Evolutionary conservation across 2,113 vertebrate species (phyloP).

Genomic region (Channa maculata): DNA sequence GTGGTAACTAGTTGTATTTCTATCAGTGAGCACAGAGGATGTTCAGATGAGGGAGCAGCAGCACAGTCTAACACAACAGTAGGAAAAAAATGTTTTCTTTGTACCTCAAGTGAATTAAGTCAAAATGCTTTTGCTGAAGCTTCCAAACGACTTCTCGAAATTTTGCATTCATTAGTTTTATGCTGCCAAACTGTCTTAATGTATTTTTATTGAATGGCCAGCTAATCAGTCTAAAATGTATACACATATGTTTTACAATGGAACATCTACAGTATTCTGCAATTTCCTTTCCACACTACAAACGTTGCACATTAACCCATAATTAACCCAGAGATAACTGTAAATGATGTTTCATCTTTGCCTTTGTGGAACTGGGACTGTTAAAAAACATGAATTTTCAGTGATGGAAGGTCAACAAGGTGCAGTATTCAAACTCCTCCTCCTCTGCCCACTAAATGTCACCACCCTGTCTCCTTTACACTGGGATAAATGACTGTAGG

Average conservation of each 20-base stretch:
- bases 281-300: no score
- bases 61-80: background rate
- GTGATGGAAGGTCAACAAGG: no score
- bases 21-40: conserved; percentile 9
- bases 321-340: background rate
- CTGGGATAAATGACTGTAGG: background rate
- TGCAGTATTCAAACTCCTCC: background rate
- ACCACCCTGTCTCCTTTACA: background rate
- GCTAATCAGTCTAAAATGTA: no score
- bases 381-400: background rate
- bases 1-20: conserved; percentile 58
- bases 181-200: no score
- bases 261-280: no score
- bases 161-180: background rate
- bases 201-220: no score
- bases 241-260: no score
- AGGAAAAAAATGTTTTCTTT: background rate
- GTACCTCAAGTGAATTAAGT: background rate
- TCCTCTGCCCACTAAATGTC: conserved; percentile 3
- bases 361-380: conserved; percentile 1
- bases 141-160: background rate
- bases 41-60: conserved; percentile 23
- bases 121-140: background rate
- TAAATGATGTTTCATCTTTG: background rate
- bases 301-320: no score